Evolutionary conservation across 2,888 invertebrate genomes (phyloP).

Genomic region (Synanthedon tipuliformis): DNA sequence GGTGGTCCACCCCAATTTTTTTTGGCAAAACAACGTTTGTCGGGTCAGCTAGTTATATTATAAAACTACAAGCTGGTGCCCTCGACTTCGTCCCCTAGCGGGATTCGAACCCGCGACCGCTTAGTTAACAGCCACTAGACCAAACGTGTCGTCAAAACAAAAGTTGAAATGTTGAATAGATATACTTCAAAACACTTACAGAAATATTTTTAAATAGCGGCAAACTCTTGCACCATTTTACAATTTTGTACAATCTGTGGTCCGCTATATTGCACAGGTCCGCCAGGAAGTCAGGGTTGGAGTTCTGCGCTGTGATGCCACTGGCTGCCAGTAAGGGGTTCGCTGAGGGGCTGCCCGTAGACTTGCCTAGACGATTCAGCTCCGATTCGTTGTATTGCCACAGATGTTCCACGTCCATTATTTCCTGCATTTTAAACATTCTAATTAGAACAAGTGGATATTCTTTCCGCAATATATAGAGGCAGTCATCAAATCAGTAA

Average conservation of each 20-base stretch:
- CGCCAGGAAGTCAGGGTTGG: slow-evolving; percentile 86
- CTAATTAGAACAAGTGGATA: too few species aligned
- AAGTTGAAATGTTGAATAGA: too few species aligned
- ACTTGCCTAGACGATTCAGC: slow-evolving; percentile 73
- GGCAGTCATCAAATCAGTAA: too few species aligned
- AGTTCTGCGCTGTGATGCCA: slow-evolving; percentile 70
- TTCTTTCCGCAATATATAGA: too few species aligned
- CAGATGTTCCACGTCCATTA: slow-evolving; percentile 95
- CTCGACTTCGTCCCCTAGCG: too few species aligned
- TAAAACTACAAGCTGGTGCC: too few species aligned
- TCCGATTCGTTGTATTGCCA: slow-evolving; percentile 95
- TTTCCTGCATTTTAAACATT: slow-evolving; percentile 72
- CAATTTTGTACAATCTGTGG: slow-evolving; percentile 95
- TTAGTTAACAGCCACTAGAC: too few species aligned
- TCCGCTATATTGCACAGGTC: slow-evolving; percentile 95
- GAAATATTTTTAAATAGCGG: slow-evolving; percentile 97
- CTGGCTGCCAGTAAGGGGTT: slow-evolving; percentile 60
- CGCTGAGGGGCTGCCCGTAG: slow-evolving; percentile 43
- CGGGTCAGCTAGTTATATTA: too few species aligned
- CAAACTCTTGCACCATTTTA: slow-evolving; percentile 98
- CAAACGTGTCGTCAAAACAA: too few species aligned
- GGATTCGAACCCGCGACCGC: too few species aligned
- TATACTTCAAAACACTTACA: slow-evolving; percentile 59
- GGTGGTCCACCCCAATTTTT: too few species aligned
- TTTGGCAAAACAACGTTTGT: too few species aligned